phyloP scores from a whole-genome alignment of 1,140 invertebrate genomes.

The Danaus melanippus region DNA sequence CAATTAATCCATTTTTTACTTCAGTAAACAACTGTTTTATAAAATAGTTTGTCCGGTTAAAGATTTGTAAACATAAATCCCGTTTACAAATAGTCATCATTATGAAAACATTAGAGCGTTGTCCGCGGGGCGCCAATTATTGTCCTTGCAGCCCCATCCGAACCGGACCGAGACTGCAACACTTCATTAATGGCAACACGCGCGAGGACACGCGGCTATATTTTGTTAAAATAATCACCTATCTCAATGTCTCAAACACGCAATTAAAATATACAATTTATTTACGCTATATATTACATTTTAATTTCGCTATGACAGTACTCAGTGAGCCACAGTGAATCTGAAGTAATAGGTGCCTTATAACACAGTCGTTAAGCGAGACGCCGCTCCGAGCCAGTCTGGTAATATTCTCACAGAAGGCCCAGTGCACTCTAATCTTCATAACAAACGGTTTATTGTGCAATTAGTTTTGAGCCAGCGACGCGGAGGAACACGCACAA shows the following conservation, averaged over 20 bases:
- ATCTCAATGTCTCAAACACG: conserved; percentile 13
- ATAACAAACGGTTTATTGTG: conserved; percentile 33
- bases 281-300: not conserved
- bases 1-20: too few species aligned
- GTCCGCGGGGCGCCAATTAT: conserved; percentile 66
- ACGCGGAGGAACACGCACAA: conserved; percentile 44
- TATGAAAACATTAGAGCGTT: conserved; percentile 62
- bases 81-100: conserved; percentile 47
- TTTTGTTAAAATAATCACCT: conserved; percentile 20
- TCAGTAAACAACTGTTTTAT: too few species aligned
- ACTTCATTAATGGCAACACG: conserved; percentile 39
- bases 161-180: conserved; percentile 46
- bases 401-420: conserved; percentile 38
- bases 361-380: too few species aligned
- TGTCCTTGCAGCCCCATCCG: conserved; percentile 54
- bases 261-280: conserved; percentile 13
- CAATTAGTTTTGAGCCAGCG: conserved; percentile 34
- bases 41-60: too few species aligned
- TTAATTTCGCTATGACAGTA: not conserved
- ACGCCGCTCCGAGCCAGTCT: not conserved
- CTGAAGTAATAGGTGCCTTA: too few species aligned
- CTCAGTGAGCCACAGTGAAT: too few species aligned
- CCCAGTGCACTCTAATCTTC: conserved; percentile 32
- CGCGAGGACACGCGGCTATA: conserved; percentile 43
- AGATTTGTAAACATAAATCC: too few species aligned